Conservation (phyloP, 35 echinoderm and acorn worm species). For the Heliocidaris erythrogramma region DNA sequence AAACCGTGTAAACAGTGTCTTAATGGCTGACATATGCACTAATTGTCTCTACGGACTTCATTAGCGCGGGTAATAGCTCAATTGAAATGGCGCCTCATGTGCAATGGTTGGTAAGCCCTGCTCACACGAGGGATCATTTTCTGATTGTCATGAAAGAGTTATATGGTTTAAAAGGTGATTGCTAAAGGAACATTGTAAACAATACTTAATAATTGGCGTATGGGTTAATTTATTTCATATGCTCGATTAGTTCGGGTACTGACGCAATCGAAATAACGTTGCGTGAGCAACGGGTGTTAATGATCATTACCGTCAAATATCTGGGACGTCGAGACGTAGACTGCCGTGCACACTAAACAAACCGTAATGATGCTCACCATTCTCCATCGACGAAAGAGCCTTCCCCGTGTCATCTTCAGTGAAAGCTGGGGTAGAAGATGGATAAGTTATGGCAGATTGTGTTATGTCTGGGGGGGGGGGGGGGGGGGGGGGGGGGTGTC, state of each 20-base stretch:
- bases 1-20: too few relatives aligned
- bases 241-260: too few relatives aligned
- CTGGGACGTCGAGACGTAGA: background rate
- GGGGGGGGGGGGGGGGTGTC: too few relatives aligned
- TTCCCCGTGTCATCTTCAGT: background rate
- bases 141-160: too few relatives aligned
- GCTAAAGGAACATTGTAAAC: too few relatives aligned
- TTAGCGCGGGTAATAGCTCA: too few relatives aligned
- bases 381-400: constrained; percentile 8
- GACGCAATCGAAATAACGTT: background rate
- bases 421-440: background rate
- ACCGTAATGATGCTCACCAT: background rate
- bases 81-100: too few relatives aligned
- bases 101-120: background rate
- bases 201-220: too few relatives aligned
- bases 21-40: background rate
- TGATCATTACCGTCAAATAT: constrained; percentile 27
- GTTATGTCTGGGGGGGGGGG: too few relatives aligned
- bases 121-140: background rate
- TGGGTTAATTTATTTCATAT: too few relatives aligned
- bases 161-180: too few relatives aligned
- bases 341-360: constrained; percentile 26
- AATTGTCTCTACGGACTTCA: background rate
- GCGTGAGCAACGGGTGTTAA: too few relatives aligned
- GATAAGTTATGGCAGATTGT: background rate